Evolutionary conservation across 2,797 vertebrate species (phyloP), one percentile per base, ranked within the genome.

Genomic region (Hephaestus fuliginosus): DNA sequence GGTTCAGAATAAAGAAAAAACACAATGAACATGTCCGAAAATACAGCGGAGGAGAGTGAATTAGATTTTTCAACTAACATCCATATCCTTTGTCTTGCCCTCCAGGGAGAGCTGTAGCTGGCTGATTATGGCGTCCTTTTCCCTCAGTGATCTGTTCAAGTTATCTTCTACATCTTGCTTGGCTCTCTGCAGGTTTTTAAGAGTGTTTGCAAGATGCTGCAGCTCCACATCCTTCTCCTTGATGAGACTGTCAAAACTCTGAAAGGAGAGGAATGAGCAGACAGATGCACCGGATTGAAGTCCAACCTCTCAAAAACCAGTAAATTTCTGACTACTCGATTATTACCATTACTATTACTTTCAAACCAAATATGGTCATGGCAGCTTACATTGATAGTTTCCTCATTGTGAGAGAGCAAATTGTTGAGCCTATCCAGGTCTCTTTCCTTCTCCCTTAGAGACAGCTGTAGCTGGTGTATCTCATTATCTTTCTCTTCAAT

Each of bases 151-250:
- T 76, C 92, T 93, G 88, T 96, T 95, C 20, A 96, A 95, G 89
- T 95, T 96, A 80, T 96, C 94, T 87, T 97, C 95, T 17, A 95
- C 93, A 68, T 96, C 96, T 82, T 96, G 96, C 61, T 96, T 96
- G 55, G 93, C 92, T 90, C 94, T 95, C 87, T 96, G 94, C 76
- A 96, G 93, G 79, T 91, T 94, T 83, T 97, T 97, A 41, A 95
- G 88, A 1, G 96, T 96, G 79, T 95, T 95, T 76, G 92, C 89
- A 57, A 97, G 95, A 81, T 97, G 96, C 87, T 96, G 94, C 82
- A 97, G 91, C 89, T 97, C 97, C 22, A 91, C 88, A 61, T 97
- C 97, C 78, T 97, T 96, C 91, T 97, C 97, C 86, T 93, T 96
- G 82, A 97, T 91, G 46, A 95, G 68, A 56, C 88, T 85, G 74